Conservation (phyloP, 2,113 vertebrate genomes). For the Campylomormyrus numenius region DNA sequence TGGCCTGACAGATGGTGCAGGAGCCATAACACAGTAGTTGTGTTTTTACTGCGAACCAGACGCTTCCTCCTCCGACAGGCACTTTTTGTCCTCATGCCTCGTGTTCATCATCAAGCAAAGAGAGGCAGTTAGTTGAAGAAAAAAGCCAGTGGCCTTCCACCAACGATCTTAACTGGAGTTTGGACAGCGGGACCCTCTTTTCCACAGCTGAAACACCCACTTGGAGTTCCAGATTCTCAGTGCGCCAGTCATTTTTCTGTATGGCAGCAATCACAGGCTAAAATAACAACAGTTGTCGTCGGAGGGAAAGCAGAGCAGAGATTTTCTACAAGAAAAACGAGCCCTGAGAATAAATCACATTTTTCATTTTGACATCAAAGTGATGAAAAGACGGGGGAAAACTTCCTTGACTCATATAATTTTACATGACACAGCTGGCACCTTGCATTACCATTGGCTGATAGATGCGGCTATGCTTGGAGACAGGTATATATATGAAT, state of each 20-base stretch:
- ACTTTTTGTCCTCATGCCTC: constrained; percentile 25
- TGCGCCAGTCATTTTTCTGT: background rate
- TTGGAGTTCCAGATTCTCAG: background rate
- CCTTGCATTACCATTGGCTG: background rate
- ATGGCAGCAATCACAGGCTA: background rate
- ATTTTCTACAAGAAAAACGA: background rate
- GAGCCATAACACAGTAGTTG: constrained; percentile 33
- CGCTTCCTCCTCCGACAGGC: constrained; percentile 48
- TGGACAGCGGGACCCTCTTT: background rate
- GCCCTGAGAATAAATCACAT: constrained; percentile 6
- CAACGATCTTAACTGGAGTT: background rate
- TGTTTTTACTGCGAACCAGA: constrained; percentile 52
- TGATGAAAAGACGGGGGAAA: background rate
- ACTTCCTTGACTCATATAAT: constrained; percentile 4
- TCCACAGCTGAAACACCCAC: background rate
- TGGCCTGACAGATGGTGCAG: constrained; percentile 3
- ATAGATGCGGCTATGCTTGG: background rate
- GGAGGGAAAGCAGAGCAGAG: background rate
- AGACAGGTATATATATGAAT: background rate
- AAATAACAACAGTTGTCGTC: background rate
- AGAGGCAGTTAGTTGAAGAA: constrained; percentile 44
- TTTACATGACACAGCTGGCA: constrained; percentile 12
- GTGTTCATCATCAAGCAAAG: background rate
- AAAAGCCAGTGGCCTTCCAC: background rate
- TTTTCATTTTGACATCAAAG: constrained; percentile 9